phyloP scores from a whole-genome alignment of 2,888 invertebrate genomes.

The Philhelius pedissequus region DNA sequence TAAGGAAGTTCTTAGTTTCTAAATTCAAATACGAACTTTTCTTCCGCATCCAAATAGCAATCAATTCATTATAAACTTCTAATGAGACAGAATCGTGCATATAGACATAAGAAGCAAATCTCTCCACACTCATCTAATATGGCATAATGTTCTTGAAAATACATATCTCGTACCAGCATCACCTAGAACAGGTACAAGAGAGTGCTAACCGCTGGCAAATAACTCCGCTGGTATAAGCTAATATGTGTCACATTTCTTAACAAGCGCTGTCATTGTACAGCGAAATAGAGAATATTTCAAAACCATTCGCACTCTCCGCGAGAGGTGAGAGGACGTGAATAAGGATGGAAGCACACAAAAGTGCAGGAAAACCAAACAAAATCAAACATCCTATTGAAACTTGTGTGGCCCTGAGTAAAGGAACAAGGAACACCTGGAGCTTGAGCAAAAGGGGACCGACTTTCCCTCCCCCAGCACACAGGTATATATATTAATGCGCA shows the following conservation, averaged over 20 bases:
- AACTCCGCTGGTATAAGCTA: slow-evolving; percentile 29
- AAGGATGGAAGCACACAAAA: not conserved
- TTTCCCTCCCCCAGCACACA: not conserved
- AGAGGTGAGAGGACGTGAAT: not conserved
- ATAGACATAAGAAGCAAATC: slow-evolving; percentile 2
- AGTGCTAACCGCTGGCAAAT: slow-evolving; percentile 10
- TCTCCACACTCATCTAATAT: not conserved
- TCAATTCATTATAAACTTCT: slow-evolving; percentile 51
- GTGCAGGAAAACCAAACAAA: slow-evolving; percentile 29
- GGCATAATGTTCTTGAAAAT: not conserved
- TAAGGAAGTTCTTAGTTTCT: not conserved
- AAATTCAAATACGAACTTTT: slow-evolving; percentile 9
- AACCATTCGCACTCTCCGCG: not conserved
- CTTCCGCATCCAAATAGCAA: slow-evolving; percentile 36
- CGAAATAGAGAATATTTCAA: not conserved
- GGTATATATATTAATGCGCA: not conserved
- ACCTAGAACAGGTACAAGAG: not conserved
- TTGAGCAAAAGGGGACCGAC: not conserved
- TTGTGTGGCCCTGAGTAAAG: not conserved
- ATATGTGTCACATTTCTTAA: slow-evolving; percentile 61
- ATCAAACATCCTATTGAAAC: slow-evolving; percentile 39
- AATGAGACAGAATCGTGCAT: slow-evolving; percentile 37
- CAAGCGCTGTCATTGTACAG: slow-evolving; percentile 38
- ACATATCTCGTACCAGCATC: not conserved
- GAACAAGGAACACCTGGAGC: not conserved